phyloP scores from a whole-genome alignment of 2,888 invertebrate genomes.

The Lingula anatina region DNA sequence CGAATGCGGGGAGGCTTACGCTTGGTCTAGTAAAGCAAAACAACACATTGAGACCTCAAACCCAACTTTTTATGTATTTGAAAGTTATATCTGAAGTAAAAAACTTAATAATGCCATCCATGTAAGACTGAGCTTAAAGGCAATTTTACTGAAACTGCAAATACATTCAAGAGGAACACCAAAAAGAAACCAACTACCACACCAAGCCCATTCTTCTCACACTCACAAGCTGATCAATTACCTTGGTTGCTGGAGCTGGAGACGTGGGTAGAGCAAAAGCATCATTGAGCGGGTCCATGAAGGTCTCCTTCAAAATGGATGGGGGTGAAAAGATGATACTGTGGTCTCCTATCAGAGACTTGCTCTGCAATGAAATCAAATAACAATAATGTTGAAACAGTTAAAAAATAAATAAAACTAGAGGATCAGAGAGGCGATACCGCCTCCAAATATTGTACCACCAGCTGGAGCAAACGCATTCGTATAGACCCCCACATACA shows the following conservation, averaged over 20 bases:
- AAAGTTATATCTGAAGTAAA: conserved; percentile 15
- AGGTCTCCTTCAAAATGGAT: conserved; percentile 77
- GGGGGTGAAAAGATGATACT: conserved; percentile 81
- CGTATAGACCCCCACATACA: too few relatives aligned
- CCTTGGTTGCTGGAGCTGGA: conserved; percentile 6
- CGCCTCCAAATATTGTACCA: too few relatives aligned
- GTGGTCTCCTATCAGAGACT: conserved; percentile 69
- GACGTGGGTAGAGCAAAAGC: conserved; percentile 25
- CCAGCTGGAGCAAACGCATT: too few relatives aligned
- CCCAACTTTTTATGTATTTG: too few relatives aligned
- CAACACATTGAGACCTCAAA: too few relatives aligned
- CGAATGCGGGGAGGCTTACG: too few relatives aligned
- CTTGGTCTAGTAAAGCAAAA: too few relatives aligned
- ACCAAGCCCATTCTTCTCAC: neutral
- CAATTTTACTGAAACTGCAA: too few relatives aligned
- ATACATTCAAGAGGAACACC: too few relatives aligned
- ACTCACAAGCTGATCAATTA: conserved; percentile 1
- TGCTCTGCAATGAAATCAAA: conserved; percentile 65
- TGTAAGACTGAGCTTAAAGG: too few relatives aligned
- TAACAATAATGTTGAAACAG: neutral
- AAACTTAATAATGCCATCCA: too few relatives aligned
- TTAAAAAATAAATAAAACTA: neutral
- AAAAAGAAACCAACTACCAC: neutral
- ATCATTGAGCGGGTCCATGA: conserved; percentile 57
- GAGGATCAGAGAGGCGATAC: too few relatives aligned